phyloP scores from a whole-genome alignment of 2,797 vertebrate species.

The Dendrocincla tyrannina region DNA sequence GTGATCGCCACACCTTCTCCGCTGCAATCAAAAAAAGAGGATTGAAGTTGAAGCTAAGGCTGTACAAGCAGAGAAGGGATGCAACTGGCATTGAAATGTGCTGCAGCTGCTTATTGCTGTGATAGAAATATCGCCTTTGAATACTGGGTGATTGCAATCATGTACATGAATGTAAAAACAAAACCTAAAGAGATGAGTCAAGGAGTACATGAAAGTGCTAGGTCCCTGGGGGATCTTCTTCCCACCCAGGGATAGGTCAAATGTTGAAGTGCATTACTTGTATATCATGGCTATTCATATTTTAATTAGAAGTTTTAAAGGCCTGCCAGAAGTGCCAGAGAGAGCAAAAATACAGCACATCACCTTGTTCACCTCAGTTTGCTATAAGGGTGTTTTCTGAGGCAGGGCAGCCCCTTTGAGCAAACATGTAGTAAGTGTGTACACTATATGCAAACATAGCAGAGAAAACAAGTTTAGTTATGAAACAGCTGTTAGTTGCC shows the following conservation, averaged over 20 bases:
- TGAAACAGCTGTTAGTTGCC: constrained; percentile 10
- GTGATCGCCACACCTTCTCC: background rate
- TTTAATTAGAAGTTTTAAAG: background rate
- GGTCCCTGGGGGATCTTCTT: background rate
- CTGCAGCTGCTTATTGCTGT: background rate
- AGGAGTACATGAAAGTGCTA: background rate
- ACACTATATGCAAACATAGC: background rate
- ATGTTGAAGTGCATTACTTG: background rate
- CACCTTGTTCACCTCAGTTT: background rate
- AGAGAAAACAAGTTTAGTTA: background rate
- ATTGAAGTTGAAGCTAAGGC: background rate
- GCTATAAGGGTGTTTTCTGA: background rate
- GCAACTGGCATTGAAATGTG: background rate
- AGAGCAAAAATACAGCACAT: background rate
- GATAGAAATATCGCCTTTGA: background rate
- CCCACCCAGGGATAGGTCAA: background rate
- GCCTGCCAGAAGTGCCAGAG: background rate
- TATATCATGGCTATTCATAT: background rate
- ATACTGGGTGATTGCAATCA: background rate
- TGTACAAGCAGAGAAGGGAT: background rate
- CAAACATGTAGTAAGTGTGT: background rate
- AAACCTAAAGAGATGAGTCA: background rate
- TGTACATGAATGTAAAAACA: background rate
- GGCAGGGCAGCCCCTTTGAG: background rate
- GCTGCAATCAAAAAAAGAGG: background rate